phyloP scores from a whole-genome alignment of 2,888 invertebrate genomes.

The Brachyptera putata region DNA sequence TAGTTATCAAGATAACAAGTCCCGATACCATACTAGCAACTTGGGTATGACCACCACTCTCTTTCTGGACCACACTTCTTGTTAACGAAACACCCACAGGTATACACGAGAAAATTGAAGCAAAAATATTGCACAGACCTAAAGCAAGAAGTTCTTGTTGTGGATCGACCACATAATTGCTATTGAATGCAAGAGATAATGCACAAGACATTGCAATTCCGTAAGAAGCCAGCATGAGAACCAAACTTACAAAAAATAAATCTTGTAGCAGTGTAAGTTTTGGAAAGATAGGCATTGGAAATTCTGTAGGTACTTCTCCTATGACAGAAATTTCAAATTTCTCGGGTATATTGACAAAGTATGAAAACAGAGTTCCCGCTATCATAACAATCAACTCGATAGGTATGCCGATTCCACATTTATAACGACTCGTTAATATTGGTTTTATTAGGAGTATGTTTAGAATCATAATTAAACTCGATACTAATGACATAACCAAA shows the following conservation, averaged over 20 bases:
- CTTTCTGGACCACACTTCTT: not conserved
- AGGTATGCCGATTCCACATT: not conserved
- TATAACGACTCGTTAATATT: not conserved
- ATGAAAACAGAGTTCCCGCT: not conserved
- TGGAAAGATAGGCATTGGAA: not conserved
- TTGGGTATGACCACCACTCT: constrained; percentile 15
- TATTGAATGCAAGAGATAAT: not conserved
- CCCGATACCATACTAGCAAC: not conserved
- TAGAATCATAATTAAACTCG: not conserved
- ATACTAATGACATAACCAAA: not conserved
- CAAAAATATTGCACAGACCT: not conserved
- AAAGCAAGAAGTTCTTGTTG: constrained; percentile 15
- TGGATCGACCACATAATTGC: not conserved
- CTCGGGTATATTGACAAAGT: not conserved
- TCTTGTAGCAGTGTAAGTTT: not conserved
- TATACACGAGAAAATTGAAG: not conserved
- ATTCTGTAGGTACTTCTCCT: not conserved
- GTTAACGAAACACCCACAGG: constrained; percentile 2
- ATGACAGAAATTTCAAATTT: not conserved
- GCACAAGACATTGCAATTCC: not conserved
- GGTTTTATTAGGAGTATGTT: not conserved
- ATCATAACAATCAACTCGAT: constrained; percentile 1
- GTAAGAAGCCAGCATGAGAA: not conserved
- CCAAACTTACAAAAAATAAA: not conserved
- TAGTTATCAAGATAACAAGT: not conserved